Percentiles rank a stretch among this genome's conserved stretches.
Evolutionary conservation across 1,140 invertebrate species (phyloP).

Genomic region (Anadara kagoshimensis): DNA sequence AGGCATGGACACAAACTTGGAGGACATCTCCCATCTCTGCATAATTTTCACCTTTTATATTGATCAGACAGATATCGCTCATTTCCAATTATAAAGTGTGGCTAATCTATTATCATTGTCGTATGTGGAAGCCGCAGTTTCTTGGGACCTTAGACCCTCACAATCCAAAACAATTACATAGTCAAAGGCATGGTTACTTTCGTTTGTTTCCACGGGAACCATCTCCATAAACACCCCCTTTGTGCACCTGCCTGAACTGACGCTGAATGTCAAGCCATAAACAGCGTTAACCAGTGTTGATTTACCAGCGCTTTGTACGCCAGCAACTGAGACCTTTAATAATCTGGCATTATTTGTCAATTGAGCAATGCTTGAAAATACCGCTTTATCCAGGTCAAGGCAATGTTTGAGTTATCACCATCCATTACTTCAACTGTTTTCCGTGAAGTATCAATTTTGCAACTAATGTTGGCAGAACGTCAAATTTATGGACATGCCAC

Average conservation of each 20-base stretch:
- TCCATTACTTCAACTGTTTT: constrained; percentile 29
- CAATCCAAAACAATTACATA: no score
- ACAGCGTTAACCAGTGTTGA: constrained; percentile 26
- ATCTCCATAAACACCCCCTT: not conserved
- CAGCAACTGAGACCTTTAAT: constrained; percentile 5
- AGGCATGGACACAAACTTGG: constrained; percentile 36
- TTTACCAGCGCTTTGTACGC: constrained; percentile 29
- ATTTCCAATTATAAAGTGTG: no score
- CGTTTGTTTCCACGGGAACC: no score
- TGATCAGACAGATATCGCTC: not conserved
- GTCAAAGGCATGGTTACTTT: no score
- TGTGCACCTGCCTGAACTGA: constrained; percentile 25
- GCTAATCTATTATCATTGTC: no score
- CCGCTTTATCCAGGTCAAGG: constrained; percentile 11
- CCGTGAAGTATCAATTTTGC: constrained; percentile 1
- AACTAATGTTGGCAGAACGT: not conserved
- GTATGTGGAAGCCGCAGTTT: no score
- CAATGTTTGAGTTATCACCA: constrained; percentile 17
- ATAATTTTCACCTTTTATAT: constrained; percentile 26
- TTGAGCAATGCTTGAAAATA: not conserved
- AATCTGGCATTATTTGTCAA: not conserved
- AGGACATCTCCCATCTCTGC: constrained; percentile 30
- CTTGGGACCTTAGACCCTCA: no score
- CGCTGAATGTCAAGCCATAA: constrained; percentile 19
- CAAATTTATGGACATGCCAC: no score